phyloP scores from a whole-genome alignment of 2,797 vertebrate genomes.

The Sebastes cheni region DNA sequence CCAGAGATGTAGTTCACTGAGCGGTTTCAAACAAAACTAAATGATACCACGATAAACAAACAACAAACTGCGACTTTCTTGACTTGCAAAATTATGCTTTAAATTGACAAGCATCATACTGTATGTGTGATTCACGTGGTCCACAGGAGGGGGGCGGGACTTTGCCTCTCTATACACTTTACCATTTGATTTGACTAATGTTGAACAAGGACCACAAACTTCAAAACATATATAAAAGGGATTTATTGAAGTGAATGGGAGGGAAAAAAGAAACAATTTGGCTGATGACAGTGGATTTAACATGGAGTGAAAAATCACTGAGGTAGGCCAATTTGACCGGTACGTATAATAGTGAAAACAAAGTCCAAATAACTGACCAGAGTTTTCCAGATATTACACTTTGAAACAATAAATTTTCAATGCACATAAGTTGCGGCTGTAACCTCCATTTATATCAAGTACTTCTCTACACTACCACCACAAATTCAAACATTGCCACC shows the following conservation, averaged over 20 bases:
- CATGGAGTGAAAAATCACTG: constrained; percentile 80
- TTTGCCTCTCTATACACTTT: background rate
- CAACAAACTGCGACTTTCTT: too few species aligned
- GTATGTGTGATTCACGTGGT: background rate
- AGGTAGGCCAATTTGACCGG: constrained; percentile 83
- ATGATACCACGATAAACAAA: too few species aligned
- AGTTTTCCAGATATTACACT: constrained; percentile 72
- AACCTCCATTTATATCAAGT: constrained; percentile 59
- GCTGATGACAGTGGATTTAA: constrained; percentile 82
- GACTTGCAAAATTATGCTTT: too few species aligned
- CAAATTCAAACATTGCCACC: constrained; percentile 63
- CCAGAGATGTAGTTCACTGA: too few species aligned
- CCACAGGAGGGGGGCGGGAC: too few species aligned
- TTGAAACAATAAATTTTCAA: constrained; percentile 67
- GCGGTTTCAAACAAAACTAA: too few species aligned
- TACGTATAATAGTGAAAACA: constrained; percentile 79
- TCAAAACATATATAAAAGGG: constrained; percentile 86
- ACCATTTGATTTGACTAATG: background rate
- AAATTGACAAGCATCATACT: background rate
- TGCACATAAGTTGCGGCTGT: constrained; percentile 55
- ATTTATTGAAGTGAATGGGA: constrained; percentile 96
- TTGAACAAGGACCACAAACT: constrained; percentile 75
- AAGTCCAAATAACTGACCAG: constrained; percentile 75
- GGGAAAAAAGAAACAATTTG: constrained; percentile 86
- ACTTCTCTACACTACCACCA: constrained; percentile 67